Evolutionary conservation across 2,797 vertebrate genomes (phyloP).

Genomic region (Sebastes nivosus): DNA sequence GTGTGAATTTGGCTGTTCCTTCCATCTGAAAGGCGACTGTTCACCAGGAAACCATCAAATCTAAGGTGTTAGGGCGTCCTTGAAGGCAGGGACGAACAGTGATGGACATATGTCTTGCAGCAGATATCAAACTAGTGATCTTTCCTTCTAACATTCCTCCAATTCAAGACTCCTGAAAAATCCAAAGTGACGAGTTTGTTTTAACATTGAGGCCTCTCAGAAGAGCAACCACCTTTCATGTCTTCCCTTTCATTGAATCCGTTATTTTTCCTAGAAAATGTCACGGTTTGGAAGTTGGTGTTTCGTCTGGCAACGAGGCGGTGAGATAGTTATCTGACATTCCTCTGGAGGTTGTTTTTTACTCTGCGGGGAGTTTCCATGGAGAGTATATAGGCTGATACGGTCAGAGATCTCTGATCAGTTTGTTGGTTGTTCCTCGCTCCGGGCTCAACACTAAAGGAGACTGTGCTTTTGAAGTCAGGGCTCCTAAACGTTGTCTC

Average conservation of each 20-base stretch:
- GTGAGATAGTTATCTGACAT: conserved; percentile 63
- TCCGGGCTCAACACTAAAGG: too few relatives aligned
- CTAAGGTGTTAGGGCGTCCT: background rate
- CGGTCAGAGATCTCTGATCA: too few relatives aligned
- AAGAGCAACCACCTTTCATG: conserved; percentile 24
- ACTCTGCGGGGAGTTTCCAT: background rate
- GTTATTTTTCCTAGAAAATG: background rate
- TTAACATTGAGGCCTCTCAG: background rate
- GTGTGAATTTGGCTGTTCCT: background rate
- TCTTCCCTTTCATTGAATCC: background rate
- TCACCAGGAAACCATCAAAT: background rate
- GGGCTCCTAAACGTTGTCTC: too few relatives aligned
- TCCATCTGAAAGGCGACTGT: background rate
- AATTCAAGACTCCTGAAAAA: background rate
- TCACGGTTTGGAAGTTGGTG: conserved; percentile 3
- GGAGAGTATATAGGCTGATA: background rate
- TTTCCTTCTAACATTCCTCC: conserved; percentile 5
- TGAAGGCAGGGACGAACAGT: background rate
- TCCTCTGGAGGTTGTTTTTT: conserved; percentile 17
- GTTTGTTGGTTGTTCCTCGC: too few relatives aligned
- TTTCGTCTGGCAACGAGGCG: conserved; percentile 49
- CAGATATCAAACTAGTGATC: background rate
- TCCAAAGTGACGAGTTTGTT: background rate
- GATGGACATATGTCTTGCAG: background rate
- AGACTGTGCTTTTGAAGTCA: too few relatives aligned